Conservation (phyloP, 2,888 invertebrate genomes). For the Beris morrisii region DNA sequence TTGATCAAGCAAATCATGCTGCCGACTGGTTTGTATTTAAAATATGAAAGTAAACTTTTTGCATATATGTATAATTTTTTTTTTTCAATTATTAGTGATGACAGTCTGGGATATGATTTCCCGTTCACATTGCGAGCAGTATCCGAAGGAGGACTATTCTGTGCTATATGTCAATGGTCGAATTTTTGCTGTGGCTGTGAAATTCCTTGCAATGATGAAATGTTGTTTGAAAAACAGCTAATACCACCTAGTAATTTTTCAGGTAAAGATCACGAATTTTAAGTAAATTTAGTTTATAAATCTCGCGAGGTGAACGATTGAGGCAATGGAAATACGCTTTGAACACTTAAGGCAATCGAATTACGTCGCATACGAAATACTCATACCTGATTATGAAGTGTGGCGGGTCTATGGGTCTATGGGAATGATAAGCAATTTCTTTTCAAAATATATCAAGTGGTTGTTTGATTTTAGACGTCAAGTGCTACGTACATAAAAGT, state of each 20-base stretch:
- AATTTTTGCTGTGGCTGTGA: conserved; percentile 84
- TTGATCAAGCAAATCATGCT: conserved; percentile 78
- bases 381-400: too few species aligned
- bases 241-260: conserved; percentile 44
- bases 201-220: conserved; percentile 68
- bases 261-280: conserved; percentile 30
- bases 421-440: too few species aligned
- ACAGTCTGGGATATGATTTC: conserved; percentile 88
- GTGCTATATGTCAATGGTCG: conserved; percentile 79
- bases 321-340: too few species aligned
- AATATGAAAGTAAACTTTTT: conserved; percentile 2
- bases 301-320: too few species aligned
- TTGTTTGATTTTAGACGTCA: too few species aligned
- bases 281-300: too few species aligned
- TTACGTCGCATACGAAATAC: too few species aligned
- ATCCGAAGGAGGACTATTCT: conserved; percentile 69
- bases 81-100: conserved; percentile 66
- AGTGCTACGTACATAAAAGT: too few species aligned
- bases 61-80: conserved; percentile 15
- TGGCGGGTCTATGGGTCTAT: too few species aligned
- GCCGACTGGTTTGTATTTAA: conserved; percentile 71
- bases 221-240: conserved; percentile 54
- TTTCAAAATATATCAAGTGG: too few species aligned
- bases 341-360: too few species aligned
- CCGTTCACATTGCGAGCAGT: conserved; percentile 87